Evolutionary conservation across 2,888 invertebrate species (phyloP), one percentile per base, ranked within the genome.

Genomic region (Drosophila diplacantha): DNA sequence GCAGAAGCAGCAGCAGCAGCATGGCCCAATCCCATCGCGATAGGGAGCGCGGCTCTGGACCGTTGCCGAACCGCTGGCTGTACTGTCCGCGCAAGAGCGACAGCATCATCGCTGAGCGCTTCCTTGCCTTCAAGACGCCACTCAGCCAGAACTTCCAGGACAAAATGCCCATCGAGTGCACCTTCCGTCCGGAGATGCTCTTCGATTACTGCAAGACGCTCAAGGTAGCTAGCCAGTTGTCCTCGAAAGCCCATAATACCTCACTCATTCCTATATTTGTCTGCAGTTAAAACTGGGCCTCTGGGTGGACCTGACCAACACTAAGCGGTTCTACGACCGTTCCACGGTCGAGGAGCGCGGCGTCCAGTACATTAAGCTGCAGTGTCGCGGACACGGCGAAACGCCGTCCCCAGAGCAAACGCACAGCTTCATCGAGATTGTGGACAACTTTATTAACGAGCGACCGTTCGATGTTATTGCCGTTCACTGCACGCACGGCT

Each of bases 291-390:
- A 95, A 85, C 88, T 99, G 61, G 99, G 99, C 0, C 88, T 99
- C 24, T 97, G 99, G 96, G 93, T 99, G 68, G 99, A 99, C 88
- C 90, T 99, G 71, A 99, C 99, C 1, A 97, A 98, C 85, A 99
- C 99, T 0, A 92, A 90, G 67, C 91, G 99, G 60, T 99, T 98
- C 88, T 99, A 99, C 87, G 91, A 96, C 81, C 94, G 93, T 70
- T 87, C 90, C n/a, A 92, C 93, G 63, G 91, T 99, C 24, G 95
- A 95, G 84, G 89, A 90, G 2, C 89, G 91, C 58, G 94, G 91
- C 14, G 94, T 95, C 87, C 91, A 91, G 86, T 99, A 99, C 89
- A 89, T 95, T 3, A 99, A 99, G 87, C 87, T 98, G 65, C 92
- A 93, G 75, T 97, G 98, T 87, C 90, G 94, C 73, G 97, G 98